phyloP scores from a whole-genome alignment of 2,888 invertebrate species.

The Anoplius nigerrimus region DNA sequence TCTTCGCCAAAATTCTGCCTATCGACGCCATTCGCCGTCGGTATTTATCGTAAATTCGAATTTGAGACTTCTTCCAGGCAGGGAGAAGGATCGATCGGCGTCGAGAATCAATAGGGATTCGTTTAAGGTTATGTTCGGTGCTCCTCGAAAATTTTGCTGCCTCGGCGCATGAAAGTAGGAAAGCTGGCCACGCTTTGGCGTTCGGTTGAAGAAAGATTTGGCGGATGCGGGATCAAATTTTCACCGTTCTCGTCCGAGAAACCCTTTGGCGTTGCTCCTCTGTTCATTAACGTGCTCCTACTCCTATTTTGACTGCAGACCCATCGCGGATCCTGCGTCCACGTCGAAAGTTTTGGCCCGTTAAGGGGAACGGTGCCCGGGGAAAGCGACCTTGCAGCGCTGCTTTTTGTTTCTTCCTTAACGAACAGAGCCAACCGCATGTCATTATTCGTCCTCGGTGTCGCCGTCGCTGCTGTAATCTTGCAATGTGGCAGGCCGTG shows the following conservation, averaged over 20 bases:
- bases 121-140: conserved; percentile 37
- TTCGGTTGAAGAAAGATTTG: conserved; percentile 41
- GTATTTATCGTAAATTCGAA: no score
- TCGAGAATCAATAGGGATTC: conserved; percentile 58
- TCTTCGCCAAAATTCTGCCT: no score
- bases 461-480: conserved; percentile 93
- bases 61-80: not conserved
- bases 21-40: no score
- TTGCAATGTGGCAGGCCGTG: conserved; percentile 79
- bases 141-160: no score
- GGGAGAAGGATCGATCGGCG: conserved; percentile 6
- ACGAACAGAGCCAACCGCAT: not conserved
- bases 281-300: not conserved
- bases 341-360: conserved; percentile 16
- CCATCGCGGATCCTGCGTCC: conserved; percentile 38
- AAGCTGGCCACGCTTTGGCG: conserved; percentile 41
- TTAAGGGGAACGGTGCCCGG: conserved; percentile 4
- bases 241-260: conserved; percentile 17
- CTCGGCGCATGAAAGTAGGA: not conserved
- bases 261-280: no score
- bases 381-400: conserved; percentile 11
- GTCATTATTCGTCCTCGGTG: conserved; percentile 90
- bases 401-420: conserved; percentile 22
- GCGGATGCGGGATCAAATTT: conserved; percentile 21
- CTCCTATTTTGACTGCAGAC: conserved; percentile 30